These are phyloP conservation scores for Seriola rivoliana DNA, from an alignment of 2,113 vertebrate species.

Conservation along the genomic window DNA sequence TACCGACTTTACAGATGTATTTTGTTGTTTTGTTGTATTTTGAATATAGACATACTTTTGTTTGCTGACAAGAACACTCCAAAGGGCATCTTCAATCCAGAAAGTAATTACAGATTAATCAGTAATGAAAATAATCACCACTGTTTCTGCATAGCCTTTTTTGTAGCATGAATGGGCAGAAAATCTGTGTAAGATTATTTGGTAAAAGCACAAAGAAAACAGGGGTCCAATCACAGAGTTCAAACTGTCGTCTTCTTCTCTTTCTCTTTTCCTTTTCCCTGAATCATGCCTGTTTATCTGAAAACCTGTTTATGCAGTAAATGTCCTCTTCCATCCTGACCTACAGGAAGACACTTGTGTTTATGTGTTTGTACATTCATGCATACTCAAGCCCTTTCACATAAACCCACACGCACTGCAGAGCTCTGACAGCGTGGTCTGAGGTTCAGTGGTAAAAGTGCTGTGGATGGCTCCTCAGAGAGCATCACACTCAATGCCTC, in stretches of 20 bases:
- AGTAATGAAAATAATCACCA: background rate
- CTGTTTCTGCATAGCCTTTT: background rate
- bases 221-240: slow-evolving; percentile 37
- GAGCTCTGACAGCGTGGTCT: slow-evolving; percentile 58
- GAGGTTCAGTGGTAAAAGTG: slow-evolving; percentile 58
- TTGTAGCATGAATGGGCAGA: background rate
- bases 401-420: slow-evolving; percentile 29
- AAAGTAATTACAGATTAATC: background rate
- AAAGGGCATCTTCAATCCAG: background rate
- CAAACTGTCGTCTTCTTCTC: background rate
- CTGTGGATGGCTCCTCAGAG: slow-evolving; percentile 67
- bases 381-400: slow-evolving; percentile 8
- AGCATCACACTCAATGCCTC: slow-evolving; percentile 36
- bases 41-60: background rate
- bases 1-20: background rate
- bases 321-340: slow-evolving; percentile 8
- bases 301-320: slow-evolving; percentile 11
- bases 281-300: background rate
- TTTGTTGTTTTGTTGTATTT: too few relatives aligned
- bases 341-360: slow-evolving; percentile 1
- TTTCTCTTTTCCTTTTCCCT: background rate
- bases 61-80: background rate
- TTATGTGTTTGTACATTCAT: slow-evolving; percentile 5
- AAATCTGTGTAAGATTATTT: background rate
- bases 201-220: slow-evolving; percentile 21